Evolutionary conservation across 2,888 invertebrate genomes (phyloP).

Genomic region (Hartigia nigra): DNA sequence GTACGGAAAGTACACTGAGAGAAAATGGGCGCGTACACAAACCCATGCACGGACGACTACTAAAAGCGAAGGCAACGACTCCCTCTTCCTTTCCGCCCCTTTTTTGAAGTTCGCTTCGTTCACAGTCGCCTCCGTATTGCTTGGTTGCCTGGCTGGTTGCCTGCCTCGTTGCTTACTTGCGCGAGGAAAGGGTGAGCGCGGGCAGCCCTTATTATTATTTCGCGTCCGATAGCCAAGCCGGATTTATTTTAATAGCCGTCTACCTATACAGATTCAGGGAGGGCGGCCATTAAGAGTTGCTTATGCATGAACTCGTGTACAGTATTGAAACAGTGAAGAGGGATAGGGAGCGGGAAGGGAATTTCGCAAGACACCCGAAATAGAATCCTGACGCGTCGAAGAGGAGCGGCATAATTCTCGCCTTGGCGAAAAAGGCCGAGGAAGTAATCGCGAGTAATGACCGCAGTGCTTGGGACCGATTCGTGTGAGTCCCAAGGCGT

Average conservation of each 20-base stretch:
- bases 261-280: neutral
- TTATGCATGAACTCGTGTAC: neutral
- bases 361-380: neutral
- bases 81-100: conserved; percentile 27
- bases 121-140: conserved; percentile 19
- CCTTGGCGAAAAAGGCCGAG: neutral
- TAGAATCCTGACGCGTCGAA: neutral
- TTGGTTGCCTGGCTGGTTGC: conserved; percentile 22
- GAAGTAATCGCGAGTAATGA: neutral
- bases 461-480: neutral
- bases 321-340: neutral
- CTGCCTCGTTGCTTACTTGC: conserved; percentile 9
- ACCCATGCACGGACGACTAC: conserved; percentile 5
- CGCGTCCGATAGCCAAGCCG: conserved; percentile 8
- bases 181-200: neutral
- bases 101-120: conserved; percentile 30
- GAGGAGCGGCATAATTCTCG: neutral
- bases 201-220: conserved; percentile 21
- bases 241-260: conserved; percentile 8
- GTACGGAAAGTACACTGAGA: neutral
- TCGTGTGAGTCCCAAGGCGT: neutral
- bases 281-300: neutral
- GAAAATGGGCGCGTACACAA: neutral
- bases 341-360: neutral
- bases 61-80: conserved; percentile 18